phyloP scores from a whole-genome alignment of 2,888 invertebrate species.

The Oligia strigilis region DNA sequence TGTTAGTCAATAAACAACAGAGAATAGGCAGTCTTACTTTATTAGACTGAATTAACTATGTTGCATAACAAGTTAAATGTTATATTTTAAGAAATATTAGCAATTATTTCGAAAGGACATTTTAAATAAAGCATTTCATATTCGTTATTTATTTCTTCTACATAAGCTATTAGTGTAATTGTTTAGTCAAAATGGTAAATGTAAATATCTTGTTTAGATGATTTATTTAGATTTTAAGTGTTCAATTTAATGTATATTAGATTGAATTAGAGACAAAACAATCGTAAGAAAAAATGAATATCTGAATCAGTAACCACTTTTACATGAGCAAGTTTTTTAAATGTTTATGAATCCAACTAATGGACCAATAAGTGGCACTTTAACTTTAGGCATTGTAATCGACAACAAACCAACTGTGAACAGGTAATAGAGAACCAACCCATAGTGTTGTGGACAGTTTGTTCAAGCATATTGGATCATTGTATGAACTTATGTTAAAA shows the following conservation, averaged over 20 bases:
- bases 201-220: constrained; percentile 90
- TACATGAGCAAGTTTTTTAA: constrained; percentile 79
- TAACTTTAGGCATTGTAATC: constrained; percentile 77
- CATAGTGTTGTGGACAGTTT: constrained; percentile 83
- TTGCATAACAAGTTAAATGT: constrained; percentile 84
- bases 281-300: constrained; percentile 73
- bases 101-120: constrained; percentile 84
- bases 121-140: constrained; percentile 89
- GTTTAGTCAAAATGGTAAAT: constrained; percentile 88
- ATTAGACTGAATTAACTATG: constrained; percentile 87
- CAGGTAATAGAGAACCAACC: constrained; percentile 74
- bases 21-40: constrained; percentile 81
- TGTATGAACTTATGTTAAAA: constrained; percentile 89
- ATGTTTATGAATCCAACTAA: constrained; percentile 84
- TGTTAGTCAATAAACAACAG: constrained; percentile 82
- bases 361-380: constrained; percentile 87
- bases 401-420: constrained; percentile 73
- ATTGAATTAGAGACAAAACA: constrained; percentile 85
- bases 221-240: constrained; percentile 89
- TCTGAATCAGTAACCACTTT: constrained; percentile 78
- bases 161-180: constrained; percentile 88
- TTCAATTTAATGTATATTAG: constrained; percentile 88
- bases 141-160: constrained; percentile 90
- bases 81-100: constrained; percentile 85
- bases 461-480: constrained; percentile 88